Evolutionary conservation across 92 coral and sea anemone genomes (phyloP), one percentile per base, ranked within the genome.

Genomic region (Palythoa caribaeorum): DNA sequence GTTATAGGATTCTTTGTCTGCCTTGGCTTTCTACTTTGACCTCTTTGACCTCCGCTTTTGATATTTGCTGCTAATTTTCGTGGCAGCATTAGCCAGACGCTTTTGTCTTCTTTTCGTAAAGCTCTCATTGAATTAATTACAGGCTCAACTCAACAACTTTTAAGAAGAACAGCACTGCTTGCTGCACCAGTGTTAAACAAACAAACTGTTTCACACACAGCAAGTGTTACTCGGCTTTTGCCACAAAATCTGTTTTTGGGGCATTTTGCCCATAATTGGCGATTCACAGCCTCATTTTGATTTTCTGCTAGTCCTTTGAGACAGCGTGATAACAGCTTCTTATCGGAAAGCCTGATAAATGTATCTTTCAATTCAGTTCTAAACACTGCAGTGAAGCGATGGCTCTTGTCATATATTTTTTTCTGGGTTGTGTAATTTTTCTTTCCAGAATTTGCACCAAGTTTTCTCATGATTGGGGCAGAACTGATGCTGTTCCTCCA

Each of bases 151-250:
- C 88, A 84, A 84, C 89, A 92, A 60, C 60, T 85, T 20, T 90
- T 71, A 88, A 90, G 77, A 47, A 91, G 21, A 9, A 90, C 92
- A 39, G 93, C 93, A 57, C 90, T 93, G 83, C 93, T 90, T n/a
- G 88, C 95, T 76, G 93, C 88, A 84, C 93, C 93, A 63, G 93
- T 90, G 72, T 92, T 93, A 71, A 84, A 93, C n/a, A 89, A 88
- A 9, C 85, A 89, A 76, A 90, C 71, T 37, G 95, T 90, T 62
- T 90, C 91, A 71, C 92, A 89, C 21, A 78, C 88, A 13, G 92
- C 68, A 60, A 60, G 17, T 11, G 68, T 60, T 11, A 60, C 68
- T 11, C 68, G 88, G 71, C 92, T 85, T 47, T 84, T 84, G 38
- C 93, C 91, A 79, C 93, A 90, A 76, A 92, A 90, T 20, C 84